Conservation (phyloP, 1,140 invertebrate species). For the Drosophila orosa region DNA sequence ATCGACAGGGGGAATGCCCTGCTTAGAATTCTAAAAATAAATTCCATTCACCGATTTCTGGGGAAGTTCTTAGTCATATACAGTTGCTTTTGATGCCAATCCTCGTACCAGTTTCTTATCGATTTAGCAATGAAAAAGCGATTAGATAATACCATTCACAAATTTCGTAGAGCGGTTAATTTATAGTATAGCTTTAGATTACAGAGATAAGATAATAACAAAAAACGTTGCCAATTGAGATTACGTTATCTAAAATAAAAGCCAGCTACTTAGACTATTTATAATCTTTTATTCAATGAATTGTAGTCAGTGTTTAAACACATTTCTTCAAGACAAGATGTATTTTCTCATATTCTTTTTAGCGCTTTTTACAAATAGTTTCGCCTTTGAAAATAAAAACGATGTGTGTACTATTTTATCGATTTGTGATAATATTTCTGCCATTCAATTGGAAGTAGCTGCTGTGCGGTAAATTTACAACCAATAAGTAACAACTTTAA, state of each 20-base stretch:
- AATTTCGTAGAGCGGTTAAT: too few relatives aligned
- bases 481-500: too few relatives aligned
- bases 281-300: neutral
- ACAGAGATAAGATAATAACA: neutral
- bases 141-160: neutral
- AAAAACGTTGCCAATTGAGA: too few relatives aligned
- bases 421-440: neutral
- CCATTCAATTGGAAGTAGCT: neutral
- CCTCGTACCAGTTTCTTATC: neutral
- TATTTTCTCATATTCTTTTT: neutral
- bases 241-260: neutral
- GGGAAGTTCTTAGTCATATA: neutral
- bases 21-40: neutral
- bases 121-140: neutral
- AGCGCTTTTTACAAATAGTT: neutral
- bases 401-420: neutral
- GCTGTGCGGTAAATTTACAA: neutral
- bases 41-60: neutral
- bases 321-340: neutral
- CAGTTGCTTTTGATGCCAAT: neutral
- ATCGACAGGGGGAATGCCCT: constrained; percentile 16
- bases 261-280: neutral
- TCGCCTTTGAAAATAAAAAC: neutral
- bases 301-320: neutral
- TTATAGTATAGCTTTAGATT: too few relatives aligned